Conservation (phyloP, 2,797 vertebrate species). For the Urosaurus nigricauda region DNA sequence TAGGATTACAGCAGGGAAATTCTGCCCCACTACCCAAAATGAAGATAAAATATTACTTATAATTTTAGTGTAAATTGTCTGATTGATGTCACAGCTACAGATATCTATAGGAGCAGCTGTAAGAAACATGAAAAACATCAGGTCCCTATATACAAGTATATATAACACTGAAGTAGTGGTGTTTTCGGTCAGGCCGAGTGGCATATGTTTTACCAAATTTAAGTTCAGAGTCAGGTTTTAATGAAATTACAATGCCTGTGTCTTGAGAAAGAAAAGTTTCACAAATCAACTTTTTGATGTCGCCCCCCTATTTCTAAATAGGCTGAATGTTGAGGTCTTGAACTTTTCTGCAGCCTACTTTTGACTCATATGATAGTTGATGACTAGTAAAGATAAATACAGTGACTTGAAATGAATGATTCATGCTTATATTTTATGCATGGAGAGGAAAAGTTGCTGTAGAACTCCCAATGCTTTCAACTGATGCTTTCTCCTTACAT, state of each 20-base stretch:
- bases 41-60: not conserved
- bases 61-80: not conserved
- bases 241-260: conserved; percentile 55
- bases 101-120: conserved; percentile 7
- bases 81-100: conserved; percentile 1
- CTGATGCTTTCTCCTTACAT: conserved; percentile 87
- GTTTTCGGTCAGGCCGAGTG: conserved; percentile 53
- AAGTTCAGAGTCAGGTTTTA: conserved; percentile 40
- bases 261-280: conserved; percentile 40
- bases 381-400: conserved; percentile 61
- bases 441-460: conserved; percentile 80
- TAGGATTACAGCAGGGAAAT: not conserved
- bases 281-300: conserved; percentile 66
- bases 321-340: conserved; percentile 57
- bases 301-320: conserved; percentile 62
- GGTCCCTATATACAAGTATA: conserved; percentile 33
- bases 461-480: conserved; percentile 85
- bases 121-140: conserved; percentile 23
- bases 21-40: not conserved
- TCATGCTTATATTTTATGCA: conserved; percentile 60
- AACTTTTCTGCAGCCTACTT: conserved; percentile 51
- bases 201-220: conserved; percentile 27
- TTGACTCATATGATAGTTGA: conserved; percentile 47
- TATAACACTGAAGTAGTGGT: conserved; percentile 34
- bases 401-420: conserved; percentile 53